Evolutionary conservation across 2,113 vertebrate species (phyloP).

Genomic region (Ursus arctos): DNA sequence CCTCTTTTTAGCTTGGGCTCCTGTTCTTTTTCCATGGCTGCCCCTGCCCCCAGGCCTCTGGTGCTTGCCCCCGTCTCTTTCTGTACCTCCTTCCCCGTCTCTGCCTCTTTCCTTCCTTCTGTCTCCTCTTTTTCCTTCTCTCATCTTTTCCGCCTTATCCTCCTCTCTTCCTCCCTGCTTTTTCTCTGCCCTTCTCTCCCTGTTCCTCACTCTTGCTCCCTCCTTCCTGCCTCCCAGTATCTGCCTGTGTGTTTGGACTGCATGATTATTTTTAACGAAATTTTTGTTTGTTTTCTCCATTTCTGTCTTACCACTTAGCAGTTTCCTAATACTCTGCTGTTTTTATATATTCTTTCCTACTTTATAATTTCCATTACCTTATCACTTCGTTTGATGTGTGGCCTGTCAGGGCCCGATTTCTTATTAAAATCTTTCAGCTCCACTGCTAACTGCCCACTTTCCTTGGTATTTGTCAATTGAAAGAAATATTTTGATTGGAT

Average conservation of each 20-base stretch:
- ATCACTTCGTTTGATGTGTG: background rate
- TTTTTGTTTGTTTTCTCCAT: background rate
- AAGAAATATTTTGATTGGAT: slow-evolving; percentile 20
- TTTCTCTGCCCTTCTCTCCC: background rate
- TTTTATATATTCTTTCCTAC: background rate
- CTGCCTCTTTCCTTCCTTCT: background rate
- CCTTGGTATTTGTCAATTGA: slow-evolving; percentile 44
- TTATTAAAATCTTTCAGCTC: slow-evolving; percentile 3
- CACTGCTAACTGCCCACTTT: background rate
- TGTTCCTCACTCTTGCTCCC: background rate
- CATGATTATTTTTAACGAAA: background rate
- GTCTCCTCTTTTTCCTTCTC: rapidly evolving
- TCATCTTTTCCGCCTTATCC: background rate
- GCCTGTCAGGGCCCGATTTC: background rate
- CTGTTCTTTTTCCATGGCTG: background rate
- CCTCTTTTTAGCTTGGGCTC: background rate
- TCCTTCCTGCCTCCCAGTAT: background rate
- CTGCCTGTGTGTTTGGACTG: slow-evolving; percentile 37
- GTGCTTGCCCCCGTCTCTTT: background rate
- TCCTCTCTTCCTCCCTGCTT: too few relatives aligned
- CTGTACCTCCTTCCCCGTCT: background rate
- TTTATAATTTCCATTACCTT: background rate
- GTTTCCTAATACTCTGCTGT: background rate
- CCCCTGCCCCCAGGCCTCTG: background rate
- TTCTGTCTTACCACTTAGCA: slow-evolving; percentile 4